These are phyloP conservation scores for Argyresthia goedartella DNA, from an alignment of 2,888 invertebrate species.

Conservation along the genomic window DNA sequence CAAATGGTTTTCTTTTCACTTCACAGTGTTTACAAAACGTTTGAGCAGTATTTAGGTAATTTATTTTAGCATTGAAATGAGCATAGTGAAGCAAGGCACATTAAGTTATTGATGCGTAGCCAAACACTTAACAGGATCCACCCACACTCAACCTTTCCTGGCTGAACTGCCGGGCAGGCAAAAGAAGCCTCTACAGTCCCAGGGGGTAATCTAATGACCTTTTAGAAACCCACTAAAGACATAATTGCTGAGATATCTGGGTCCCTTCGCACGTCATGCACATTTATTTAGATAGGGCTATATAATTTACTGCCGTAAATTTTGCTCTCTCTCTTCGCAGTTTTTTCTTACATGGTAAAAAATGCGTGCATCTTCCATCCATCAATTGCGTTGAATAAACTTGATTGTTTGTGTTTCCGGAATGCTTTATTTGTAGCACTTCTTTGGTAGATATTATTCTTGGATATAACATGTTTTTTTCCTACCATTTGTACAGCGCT, in stretches of 20 bases:
- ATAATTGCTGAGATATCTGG: constrained; percentile 28
- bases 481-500: constrained; percentile 1
- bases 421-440: too few relatives aligned
- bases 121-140: constrained; percentile 19
- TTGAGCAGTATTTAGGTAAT: too few relatives aligned
- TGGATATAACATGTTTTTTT: neutral
- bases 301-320: constrained; percentile 19
- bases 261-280: constrained; percentile 14
- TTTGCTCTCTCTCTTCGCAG: constrained; percentile 8
- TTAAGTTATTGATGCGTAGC: constrained; percentile 20
- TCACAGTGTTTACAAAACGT: too few relatives aligned
- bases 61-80: neutral
- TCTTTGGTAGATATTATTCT: too few relatives aligned
- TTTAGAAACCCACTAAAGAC: constrained; percentile 31
- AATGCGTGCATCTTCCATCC: neutral
- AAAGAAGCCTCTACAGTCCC: constrained; percentile 21
- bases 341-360: neutral
- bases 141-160: too few relatives aligned
- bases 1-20: too few relatives aligned
- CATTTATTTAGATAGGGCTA: constrained; percentile 21
- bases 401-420: too few relatives aligned
- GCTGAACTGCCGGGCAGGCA: neutral
- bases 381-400: neutral
- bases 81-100: neutral
- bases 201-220: constrained; percentile 30